A percentile compares a stretch with the other conserved stretches of the same genome.
Evolutionary conservation across 2,113 vertebrate genomes (phyloP).

Genomic region (Spea multiplicata): DNA sequence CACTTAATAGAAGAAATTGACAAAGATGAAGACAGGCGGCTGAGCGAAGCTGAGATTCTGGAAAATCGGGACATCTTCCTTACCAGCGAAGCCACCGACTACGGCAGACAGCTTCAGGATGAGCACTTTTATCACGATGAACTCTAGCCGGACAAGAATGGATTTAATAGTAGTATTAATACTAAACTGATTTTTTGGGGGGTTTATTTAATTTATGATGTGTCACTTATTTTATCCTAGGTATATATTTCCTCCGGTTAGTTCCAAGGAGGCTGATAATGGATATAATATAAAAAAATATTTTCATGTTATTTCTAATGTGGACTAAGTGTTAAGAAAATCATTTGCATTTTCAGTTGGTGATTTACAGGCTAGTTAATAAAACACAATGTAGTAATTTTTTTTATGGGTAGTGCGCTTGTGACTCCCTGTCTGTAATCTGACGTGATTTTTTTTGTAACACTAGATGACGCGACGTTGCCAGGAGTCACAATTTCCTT

Average conservation of each 20-base stretch:
- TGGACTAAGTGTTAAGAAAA: neutral
- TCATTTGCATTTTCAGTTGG: neutral
- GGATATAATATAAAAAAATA: neutral
- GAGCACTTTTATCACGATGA: slow-evolving; percentile 75
- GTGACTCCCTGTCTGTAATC: too few relatives aligned
- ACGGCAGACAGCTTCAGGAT: slow-evolving; percentile 82
- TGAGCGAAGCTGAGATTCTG: slow-evolving; percentile 83
- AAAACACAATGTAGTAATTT: too few relatives aligned
- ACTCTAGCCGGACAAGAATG: slow-evolving; percentile 59
- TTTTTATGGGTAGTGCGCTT: too few relatives aligned
- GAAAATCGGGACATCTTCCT: slow-evolving; percentile 87
- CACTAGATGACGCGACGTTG: too few relatives aligned
- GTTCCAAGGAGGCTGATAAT: neutral
- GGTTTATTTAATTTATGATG: neutral
- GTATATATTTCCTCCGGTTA: neutral
- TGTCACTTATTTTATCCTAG: neutral
- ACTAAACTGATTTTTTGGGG: neutral
- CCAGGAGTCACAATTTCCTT: too few relatives aligned
- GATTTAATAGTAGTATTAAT: neutral
- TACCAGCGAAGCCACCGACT: slow-evolving; percentile 95
- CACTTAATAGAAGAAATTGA: slow-evolving; percentile 94
- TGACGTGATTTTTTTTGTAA: too few relatives aligned
- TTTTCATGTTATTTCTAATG: neutral
- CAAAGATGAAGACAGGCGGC: slow-evolving; percentile 75
- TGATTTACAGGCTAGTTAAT: too few relatives aligned